A percentile compares a stretch with the other conserved stretches of the same genome.
phyloP scores from a whole-genome alignment of 2,888 invertebrate species.

The Blastobasis adustella region DNA sequence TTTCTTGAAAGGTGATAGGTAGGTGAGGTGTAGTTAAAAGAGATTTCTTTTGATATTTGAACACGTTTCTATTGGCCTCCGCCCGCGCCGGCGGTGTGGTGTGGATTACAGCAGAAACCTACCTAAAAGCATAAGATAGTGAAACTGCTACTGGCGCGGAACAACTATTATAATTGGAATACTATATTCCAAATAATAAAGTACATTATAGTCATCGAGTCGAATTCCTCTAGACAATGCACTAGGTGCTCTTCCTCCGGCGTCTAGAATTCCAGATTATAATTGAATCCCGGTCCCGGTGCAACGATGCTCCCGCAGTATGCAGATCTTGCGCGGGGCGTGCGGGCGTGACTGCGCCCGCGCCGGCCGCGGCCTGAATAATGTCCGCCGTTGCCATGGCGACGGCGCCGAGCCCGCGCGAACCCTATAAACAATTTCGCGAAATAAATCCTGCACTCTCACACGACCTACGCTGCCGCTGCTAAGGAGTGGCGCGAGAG shows the following conservation, averaged over 20 bases:
- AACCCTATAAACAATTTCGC: constrained; percentile 58
- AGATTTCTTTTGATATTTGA: constrained; percentile 52
- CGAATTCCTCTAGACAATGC: too few species aligned
- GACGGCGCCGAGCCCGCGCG: constrained; percentile 38
- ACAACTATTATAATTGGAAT: too few species aligned
- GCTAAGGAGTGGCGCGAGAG: constrained; percentile 23
- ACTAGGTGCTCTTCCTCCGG: too few species aligned
- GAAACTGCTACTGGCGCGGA: too few species aligned
- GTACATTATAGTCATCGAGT: too few species aligned
- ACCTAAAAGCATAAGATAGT: too few species aligned
- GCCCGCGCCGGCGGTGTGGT: too few species aligned
- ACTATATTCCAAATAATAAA: too few species aligned
- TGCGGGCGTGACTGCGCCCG: constrained; percentile 51
- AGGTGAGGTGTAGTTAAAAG: constrained; percentile 14
- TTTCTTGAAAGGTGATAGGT: constrained; percentile 25
- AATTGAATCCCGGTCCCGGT: too few species aligned
- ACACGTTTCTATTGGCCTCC: constrained; percentile 17
- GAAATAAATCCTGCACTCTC: constrained; percentile 52
- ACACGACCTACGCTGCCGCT: constrained; percentile 22
- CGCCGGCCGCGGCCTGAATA: constrained; percentile 37
- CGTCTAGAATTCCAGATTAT: too few species aligned
- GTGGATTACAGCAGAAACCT: too few species aligned
- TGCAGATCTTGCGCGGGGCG: constrained; percentile 47
- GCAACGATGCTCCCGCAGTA: constrained; percentile 33
- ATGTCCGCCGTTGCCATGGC: constrained; percentile 34